Conservation (phyloP, 2,113 vertebrate species). For the Sylvietta virens region DNA sequence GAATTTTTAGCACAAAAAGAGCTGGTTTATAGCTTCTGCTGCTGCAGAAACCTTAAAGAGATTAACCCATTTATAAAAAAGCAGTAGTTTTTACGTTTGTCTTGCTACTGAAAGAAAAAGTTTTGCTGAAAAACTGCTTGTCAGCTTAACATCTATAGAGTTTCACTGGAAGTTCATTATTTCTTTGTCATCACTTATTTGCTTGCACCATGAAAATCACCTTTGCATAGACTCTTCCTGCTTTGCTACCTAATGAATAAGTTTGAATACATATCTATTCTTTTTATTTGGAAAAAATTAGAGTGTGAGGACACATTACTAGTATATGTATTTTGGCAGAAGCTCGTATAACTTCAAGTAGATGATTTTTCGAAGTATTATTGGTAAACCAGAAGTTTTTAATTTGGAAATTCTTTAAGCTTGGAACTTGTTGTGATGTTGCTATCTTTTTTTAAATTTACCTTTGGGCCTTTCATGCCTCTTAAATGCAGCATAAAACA, state of each 20-base stretch:
- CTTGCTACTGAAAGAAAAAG: neutral
- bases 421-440: neutral
- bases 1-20: neutral
- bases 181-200: neutral
- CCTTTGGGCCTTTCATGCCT: neutral
- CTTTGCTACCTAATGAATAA: neutral
- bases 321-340: neutral
- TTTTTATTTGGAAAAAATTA: neutral
- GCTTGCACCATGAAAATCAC: neutral
- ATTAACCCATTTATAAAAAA: neutral
- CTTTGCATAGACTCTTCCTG: neutral
- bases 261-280: neutral
- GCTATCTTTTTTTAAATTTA: neutral
- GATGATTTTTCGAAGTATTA: neutral
- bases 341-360: neutral
- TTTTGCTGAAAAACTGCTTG: neutral
- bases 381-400: neutral
- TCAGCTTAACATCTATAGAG: neutral
- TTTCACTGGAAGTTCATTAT: neutral
- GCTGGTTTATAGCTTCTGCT: neutral
- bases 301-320: neutral
- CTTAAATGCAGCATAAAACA: neutral
- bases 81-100: neutral
- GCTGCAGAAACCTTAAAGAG: neutral
- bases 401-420: neutral